A percentile compares a stretch with the other conserved stretches of the same genome.
Evolutionary conservation across 2,888 invertebrate species (phyloP).

Genomic region (Invenusta paracnida): DNA sequence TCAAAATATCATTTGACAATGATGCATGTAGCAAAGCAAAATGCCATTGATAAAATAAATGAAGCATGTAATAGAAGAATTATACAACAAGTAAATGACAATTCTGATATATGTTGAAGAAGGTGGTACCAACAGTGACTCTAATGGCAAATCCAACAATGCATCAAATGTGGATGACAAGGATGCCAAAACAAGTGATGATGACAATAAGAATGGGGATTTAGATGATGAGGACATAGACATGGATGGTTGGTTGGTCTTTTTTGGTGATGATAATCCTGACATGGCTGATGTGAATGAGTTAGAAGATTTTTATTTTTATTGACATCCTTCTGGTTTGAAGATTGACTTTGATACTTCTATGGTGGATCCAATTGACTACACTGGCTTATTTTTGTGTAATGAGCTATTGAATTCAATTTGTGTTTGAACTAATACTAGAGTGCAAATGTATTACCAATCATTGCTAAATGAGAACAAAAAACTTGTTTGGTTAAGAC

Average conservation of each 20-base stretch:
- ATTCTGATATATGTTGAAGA: not conserved
- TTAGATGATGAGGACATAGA: not conserved
- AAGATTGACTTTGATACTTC: not conserved
- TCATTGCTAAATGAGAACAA: not conserved
- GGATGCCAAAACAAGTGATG: too few species aligned
- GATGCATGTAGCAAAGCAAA: slow-evolving; percentile 8
- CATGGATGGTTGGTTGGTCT: not conserved
- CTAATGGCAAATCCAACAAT: not conserved
- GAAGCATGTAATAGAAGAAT: slow-evolving; percentile 21
- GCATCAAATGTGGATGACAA: too few species aligned
- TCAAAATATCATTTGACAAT: slow-evolving; percentile 26
- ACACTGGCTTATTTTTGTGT: slow-evolving; percentile 22
- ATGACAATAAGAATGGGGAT: not conserved
- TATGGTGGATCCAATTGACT: slow-evolving; percentile 11
- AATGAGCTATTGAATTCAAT: slow-evolving; percentile 10
- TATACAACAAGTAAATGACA: not conserved
- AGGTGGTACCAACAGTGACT: not conserved
- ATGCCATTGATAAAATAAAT: slow-evolving; percentile 20
- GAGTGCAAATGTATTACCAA: not conserved
- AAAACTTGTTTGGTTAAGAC: too few species aligned
- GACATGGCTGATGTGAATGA: not conserved
- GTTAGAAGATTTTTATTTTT: not conserved
- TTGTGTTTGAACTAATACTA: not conserved
- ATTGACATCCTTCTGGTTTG: not conserved
- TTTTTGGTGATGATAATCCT: not conserved